Evolutionary conservation across 2,888 invertebrate genomes (phyloP).

Genomic region (Syrphus vitripennis): DNA sequence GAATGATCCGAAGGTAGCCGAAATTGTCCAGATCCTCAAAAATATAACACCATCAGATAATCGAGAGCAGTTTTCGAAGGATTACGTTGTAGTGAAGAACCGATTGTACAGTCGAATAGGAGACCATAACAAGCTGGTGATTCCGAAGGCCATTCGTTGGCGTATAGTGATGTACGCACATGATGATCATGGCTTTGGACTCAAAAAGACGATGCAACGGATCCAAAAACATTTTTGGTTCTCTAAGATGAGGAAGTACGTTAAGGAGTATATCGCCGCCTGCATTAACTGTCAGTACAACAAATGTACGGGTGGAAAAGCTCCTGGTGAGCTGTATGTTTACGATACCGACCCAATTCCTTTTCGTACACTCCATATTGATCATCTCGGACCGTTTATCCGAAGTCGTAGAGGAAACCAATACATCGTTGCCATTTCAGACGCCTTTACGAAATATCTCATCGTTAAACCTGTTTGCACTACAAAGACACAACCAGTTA

Average conservation of each 20-base stretch:
- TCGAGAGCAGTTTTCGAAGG: background rate
- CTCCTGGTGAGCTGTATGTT: no score
- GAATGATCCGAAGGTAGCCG: background rate
- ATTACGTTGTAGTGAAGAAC: background rate
- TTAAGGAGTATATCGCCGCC: no score
- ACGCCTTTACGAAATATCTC: background rate
- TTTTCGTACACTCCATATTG: background rate
- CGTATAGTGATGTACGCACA: background rate
- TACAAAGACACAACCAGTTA: background rate
- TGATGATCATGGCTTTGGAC: background rate
- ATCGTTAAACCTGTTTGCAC: background rate
- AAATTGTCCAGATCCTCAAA: background rate
- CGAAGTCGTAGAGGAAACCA: background rate
- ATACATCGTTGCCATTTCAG: background rate
- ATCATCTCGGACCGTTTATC: conserved; percentile 1
- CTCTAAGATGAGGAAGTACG: background rate
- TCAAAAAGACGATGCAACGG: background rate
- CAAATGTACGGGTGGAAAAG: no score
- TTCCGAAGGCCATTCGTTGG: background rate
- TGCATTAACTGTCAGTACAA: no score
- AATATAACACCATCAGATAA: background rate
- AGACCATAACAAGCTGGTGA: background rate
- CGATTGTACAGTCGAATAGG: background rate
- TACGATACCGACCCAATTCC: no score
- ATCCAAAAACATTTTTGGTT: background rate